Evolutionary conservation across 2,797 vertebrate species (phyloP).

Genomic region (Hephaestus fuliginosus): DNA sequence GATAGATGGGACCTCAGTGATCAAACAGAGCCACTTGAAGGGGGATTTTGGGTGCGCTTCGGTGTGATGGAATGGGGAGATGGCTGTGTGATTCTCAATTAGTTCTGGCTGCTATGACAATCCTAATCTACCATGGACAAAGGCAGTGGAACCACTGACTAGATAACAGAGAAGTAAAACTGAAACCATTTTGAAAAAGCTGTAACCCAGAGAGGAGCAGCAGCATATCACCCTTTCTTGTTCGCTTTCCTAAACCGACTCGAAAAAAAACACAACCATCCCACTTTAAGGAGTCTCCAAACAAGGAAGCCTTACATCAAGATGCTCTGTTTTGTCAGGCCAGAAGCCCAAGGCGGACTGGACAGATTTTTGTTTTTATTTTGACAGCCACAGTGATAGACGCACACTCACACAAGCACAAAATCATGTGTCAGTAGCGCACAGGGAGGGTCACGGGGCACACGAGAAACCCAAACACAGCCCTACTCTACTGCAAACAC

Average conservation of each 20-base stretch:
- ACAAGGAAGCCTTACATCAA: not conserved
- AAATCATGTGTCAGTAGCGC: not conserved
- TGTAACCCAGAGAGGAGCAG: not conserved
- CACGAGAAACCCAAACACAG: not conserved
- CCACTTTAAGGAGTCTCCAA: not conserved
- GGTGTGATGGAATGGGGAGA: slow-evolving; percentile 38
- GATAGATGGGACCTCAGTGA: slow-evolving; percentile 42
- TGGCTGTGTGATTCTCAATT: slow-evolving; percentile 20
- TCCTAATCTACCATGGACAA: slow-evolving; percentile 15
- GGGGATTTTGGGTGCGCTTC: slow-evolving; percentile 29
- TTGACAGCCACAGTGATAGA: not conserved
- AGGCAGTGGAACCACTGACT: not conserved
- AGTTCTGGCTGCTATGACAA: not conserved
- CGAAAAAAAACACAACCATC: not conserved
- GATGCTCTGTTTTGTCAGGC: slow-evolving; percentile 6
- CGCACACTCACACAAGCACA: not conserved
- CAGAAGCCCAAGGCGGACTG: slow-evolving; percentile 15
- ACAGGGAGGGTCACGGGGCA: not conserved
- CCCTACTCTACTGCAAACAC: slow-evolving; percentile 5
- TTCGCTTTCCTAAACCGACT: not conserved
- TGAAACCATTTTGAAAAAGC: not conserved
- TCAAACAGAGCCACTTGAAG: slow-evolving; percentile 47
- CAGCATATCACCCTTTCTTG: not conserved
- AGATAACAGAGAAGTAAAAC: not conserved
- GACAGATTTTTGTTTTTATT: slow-evolving; percentile 25